phyloP scores from a whole-genome alignment of 2,888 invertebrate genomes.

The Alsophila aescularia region DNA sequence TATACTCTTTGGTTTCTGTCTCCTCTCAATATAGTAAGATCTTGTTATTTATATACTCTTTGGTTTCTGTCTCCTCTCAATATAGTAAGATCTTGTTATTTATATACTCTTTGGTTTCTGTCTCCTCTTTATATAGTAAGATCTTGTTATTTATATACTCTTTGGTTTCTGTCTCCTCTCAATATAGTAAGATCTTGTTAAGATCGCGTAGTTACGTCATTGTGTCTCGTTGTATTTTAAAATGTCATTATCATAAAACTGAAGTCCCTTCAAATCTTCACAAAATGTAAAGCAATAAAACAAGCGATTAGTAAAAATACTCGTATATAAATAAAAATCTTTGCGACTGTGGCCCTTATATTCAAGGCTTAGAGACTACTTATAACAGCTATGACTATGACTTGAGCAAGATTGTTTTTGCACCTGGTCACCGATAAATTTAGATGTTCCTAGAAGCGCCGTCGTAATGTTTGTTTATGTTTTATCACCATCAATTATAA shows the following conservation, averaged over 20 bases:
- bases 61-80: too few species aligned
- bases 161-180: not conserved
- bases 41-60: too few species aligned
- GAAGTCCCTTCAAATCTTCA: not conserved
- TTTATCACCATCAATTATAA: slow-evolving; percentile 25
- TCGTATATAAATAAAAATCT: not conserved
- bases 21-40: too few species aligned
- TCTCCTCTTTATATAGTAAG: too few species aligned
- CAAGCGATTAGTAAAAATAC: not conserved
- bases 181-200: not conserved
- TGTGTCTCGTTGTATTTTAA: not conserved
- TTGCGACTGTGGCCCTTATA: slow-evolving; percentile 7
- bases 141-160: too few species aligned
- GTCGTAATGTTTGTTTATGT: slow-evolving; percentile 45
- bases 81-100: too few species aligned
- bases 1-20: too few species aligned
- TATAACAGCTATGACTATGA: slow-evolving; percentile 3
- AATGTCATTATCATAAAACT: not conserved
- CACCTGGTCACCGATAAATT: slow-evolving; percentile 46
- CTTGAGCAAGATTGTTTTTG: slow-evolving; percentile 30
- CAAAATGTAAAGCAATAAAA: slow-evolving; percentile 1
- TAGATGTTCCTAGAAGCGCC: slow-evolving; percentile 45
- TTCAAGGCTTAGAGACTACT: not conserved
- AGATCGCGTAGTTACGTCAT: not conserved
- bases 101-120: too few species aligned